Conservation (phyloP, 2,888 invertebrate species). For the Hydropsyche betteni region DNA sequence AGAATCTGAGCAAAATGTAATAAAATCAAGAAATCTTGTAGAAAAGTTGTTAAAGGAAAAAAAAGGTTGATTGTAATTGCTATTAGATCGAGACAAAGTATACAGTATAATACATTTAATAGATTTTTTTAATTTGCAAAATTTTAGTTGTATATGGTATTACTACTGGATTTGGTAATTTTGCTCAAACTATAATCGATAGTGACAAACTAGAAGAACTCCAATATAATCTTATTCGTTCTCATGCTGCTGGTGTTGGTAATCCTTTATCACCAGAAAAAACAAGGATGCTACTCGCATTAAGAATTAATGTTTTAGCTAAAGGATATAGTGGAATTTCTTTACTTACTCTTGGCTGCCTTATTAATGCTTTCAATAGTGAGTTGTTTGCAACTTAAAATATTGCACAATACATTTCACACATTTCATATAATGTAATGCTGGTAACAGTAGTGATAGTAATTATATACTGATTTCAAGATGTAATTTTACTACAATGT, state of each 20-base stretch:
- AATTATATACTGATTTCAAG: not conserved
- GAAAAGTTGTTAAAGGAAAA: constrained; percentile 69
- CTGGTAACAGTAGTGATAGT: not conserved
- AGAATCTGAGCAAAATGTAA: constrained; percentile 65
- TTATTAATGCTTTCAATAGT: constrained; percentile 74
- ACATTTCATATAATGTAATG: not conserved
- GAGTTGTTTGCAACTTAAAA: constrained; percentile 49
- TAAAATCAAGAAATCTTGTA: constrained; percentile 64
- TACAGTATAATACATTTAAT: not conserved
- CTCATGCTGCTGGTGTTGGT: constrained; percentile 73
- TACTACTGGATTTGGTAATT: constrained; percentile 75
- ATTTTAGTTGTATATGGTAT: constrained; percentile 65
- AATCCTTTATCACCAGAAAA: constrained; percentile 67
- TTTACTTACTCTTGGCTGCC: constrained; percentile 64
- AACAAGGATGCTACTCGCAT: constrained; percentile 70
- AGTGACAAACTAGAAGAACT: constrained; percentile 66
- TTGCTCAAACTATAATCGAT: constrained; percentile 67
- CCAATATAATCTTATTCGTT: constrained; percentile 72
- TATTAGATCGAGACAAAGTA: not conserved
- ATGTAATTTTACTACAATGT: not conserved
- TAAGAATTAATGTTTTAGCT: constrained; percentile 73
- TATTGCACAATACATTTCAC: not conserved
- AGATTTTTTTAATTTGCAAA: constrained; percentile 8
- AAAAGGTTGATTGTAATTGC: constrained; percentile 59
- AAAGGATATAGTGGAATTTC: constrained; percentile 75